Evolutionary conservation across 2,888 invertebrate genomes (phyloP).

Genomic region (Charanyca ferruginea): DNA sequence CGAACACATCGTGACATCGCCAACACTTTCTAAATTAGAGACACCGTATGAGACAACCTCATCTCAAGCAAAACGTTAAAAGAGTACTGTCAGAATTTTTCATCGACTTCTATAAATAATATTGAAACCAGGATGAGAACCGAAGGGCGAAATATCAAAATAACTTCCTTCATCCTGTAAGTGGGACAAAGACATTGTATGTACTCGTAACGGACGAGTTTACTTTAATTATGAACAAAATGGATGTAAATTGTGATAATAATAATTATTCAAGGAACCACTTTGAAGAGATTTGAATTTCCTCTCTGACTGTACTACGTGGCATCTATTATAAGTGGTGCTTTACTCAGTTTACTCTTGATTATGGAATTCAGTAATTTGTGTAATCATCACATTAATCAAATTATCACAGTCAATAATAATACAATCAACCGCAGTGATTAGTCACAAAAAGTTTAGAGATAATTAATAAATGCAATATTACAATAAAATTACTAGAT

Average conservation of each 20-base stretch:
- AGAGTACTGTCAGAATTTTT: conserved; percentile 63
- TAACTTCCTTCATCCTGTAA: conserved; percentile 76
- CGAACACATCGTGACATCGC: conserved; percentile 19
- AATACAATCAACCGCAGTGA: too few relatives aligned
- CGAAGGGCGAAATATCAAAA: conserved; percentile 77
- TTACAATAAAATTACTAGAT: too few relatives aligned
- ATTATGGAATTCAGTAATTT: not conserved
- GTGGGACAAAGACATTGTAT: conserved; percentile 81
- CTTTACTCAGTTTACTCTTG: conserved; percentile 15
- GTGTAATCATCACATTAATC: not conserved
- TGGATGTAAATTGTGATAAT: conserved; percentile 68
- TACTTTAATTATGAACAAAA: conserved; percentile 64
- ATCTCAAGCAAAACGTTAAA: conserved; percentile 16
- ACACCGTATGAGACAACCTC: conserved; percentile 26
- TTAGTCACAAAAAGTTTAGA: too few relatives aligned
- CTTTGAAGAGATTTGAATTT: conserved; percentile 37
- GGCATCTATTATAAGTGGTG: conserved; percentile 14
- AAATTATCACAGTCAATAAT: not conserved
- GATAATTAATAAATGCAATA: too few relatives aligned
- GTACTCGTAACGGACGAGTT: conserved; percentile 65
- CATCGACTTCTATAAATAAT: conserved; percentile 69
- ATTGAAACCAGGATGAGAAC: conserved; percentile 73
- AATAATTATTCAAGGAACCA: conserved; percentile 58
- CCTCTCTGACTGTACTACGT: conserved; percentile 15
- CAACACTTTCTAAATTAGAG: conserved; percentile 33